Evolutionary conservation across 2,888 invertebrate species (phyloP).

Genomic region (Chloromyia formosa): DNA sequence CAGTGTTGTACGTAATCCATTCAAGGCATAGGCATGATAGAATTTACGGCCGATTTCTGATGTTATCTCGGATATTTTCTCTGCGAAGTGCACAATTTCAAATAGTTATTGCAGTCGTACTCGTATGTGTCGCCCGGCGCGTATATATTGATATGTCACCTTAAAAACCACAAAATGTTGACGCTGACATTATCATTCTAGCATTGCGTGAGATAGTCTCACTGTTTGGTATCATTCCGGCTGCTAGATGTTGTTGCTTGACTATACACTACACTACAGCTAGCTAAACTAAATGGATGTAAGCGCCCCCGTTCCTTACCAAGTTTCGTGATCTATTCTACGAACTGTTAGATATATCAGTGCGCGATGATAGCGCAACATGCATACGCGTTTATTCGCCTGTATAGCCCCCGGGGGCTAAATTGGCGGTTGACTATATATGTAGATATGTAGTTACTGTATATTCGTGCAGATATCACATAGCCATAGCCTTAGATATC

Average conservation of each 20-base stretch:
- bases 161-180: constrained; percentile 11
- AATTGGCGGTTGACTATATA: constrained; percentile 12
- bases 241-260: not conserved
- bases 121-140: no score
- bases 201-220: constrained; percentile 13
- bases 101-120: no score
- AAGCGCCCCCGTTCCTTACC: not conserved
- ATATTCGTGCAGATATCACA: constrained; percentile 26
- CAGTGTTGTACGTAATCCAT: no score
- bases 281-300: not conserved
- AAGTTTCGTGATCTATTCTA: constrained; percentile 22
- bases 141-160: constrained; percentile 8
- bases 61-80: no score
- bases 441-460: no score
- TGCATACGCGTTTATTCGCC: constrained; percentile 2
- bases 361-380: constrained; percentile 27
- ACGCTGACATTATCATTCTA: constrained; percentile 14
- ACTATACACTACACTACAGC: no score
- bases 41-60: no score
- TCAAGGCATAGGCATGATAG: no score
- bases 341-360: constrained; percentile 27
- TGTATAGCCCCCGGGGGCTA: not conserved
- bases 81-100: no score
- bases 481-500: constrained; percentile 10
- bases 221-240: not conserved